Evolutionary conservation across 2,888 invertebrate species (phyloP), one percentile per base, ranked within the genome.

Genomic region (Liodrosophila aerea): DNA sequence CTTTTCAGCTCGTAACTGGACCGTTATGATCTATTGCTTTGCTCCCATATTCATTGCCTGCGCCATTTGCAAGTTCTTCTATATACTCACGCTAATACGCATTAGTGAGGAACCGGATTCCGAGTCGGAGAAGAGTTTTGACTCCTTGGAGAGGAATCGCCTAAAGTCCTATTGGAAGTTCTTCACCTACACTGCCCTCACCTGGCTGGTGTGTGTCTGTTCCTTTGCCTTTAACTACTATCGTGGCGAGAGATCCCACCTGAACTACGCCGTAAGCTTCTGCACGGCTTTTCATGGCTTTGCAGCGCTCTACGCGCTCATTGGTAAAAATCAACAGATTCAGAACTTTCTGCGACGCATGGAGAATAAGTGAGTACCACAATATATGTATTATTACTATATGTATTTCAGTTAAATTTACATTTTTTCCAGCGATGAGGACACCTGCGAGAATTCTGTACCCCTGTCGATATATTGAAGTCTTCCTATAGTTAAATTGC

Each of bases 11-110:
- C 82, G 87, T 27, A 81, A 86, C 33, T 88, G 87, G 84, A 82
- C 85, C 7, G 83, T 89, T n/a, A 78, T 88, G 78, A 57, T 88
- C 2, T 90, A 89, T 47, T 81, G 89, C 52, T 89, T 87, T 70
- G 81, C 69, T 0, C 89, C 89, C 1, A 77, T 90, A 2, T 71
- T 89, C 1, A 58, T 89, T 31, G 77, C 88, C 22, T 88, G 86
- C 7, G 71, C 74, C 9, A 67, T 88, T 7, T 68, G 76, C 40
- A 57, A 67, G 1, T 86, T 87, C 52, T 87, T 87, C 51, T 85
- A 88, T 37, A 72, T 88, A 3, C 54, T 87, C 2, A 86, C 86
- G 0, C 45, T 87, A 41, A 73, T 87, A 1, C 67, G 62, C n/a
- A 73, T 86, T 15, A 75, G 73, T 29, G 87, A 87, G n/a, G 70